A percentile compares a stretch with the other conserved stretches of the same genome.
Conservation (phyloP, 1,140 invertebrate species). For the Drosophila bifasciata region DNA sequence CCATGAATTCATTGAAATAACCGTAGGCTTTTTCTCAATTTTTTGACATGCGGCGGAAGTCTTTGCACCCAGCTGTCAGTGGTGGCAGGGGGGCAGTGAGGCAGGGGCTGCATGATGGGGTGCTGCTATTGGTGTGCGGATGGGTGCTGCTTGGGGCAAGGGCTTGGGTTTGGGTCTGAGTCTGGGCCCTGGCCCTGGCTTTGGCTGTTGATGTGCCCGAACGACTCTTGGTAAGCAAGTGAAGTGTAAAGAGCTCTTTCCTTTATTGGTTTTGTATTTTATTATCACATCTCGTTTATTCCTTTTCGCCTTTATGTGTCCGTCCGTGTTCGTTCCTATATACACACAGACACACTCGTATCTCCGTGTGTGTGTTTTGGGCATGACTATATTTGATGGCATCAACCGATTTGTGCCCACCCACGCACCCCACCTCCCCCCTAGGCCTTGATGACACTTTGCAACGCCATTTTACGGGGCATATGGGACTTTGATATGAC, state of each 20-base stretch:
- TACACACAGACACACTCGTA: constrained; percentile 3
- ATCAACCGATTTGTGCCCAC: constrained; percentile 24
- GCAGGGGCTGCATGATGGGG: not conserved
- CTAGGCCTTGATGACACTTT: constrained; percentile 77
- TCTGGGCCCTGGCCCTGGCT: no score
- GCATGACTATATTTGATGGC: constrained; percentile 5
- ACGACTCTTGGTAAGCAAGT: constrained; percentile 80
- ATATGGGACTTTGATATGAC: constrained; percentile 84
- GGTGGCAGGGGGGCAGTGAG: constrained; percentile 14
- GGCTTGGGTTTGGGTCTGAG: no score
- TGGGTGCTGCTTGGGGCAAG: not conserved
- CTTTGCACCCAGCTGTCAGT: constrained; percentile 28
- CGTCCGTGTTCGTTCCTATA: constrained; percentile 1
- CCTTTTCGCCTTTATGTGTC: constrained; percentile 49
- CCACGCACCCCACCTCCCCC: no score
- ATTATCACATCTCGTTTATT: constrained; percentile 82
- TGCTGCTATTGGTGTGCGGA: constrained; percentile 8
- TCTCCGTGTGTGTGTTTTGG: constrained; percentile 30
- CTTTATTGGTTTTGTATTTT: constrained; percentile 84
- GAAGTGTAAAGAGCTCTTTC: constrained; percentile 84
- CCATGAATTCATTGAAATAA: constrained; percentile 68
- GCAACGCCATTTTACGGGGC: constrained; percentile 73
- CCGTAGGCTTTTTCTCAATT: constrained; percentile 71
- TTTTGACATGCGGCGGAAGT: constrained; percentile 63
- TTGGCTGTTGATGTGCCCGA: constrained; percentile 37